These are phyloP conservation scores for Syritta pipiens DNA, from an alignment of 2,888 invertebrate species.

Conservation along the genomic window DNA sequence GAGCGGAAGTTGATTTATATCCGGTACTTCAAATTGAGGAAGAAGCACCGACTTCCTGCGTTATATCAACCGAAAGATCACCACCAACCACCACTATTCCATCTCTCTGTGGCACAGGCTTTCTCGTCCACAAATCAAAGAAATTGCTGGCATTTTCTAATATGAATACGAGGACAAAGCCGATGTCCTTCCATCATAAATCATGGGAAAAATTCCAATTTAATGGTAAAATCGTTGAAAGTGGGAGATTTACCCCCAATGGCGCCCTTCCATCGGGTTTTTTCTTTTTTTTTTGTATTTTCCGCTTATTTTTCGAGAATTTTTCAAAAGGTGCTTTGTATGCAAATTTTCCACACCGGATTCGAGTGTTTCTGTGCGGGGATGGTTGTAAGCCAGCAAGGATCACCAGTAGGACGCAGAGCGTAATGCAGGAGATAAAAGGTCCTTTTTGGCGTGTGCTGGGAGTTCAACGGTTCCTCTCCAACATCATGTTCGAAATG, in stretches of 20 bases:
- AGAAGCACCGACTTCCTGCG: conserved; percentile 30
- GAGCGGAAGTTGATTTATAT: conserved; percentile 65
- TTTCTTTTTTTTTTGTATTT: conserved; percentile 3
- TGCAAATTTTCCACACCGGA: conserved; percentile 61
- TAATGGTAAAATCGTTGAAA: conserved; percentile 62
- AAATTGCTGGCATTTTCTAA: conserved; percentile 61
- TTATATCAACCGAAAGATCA: conserved; percentile 2
- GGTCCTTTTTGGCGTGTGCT: not conserved
- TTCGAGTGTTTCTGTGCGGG: too few relatives aligned
- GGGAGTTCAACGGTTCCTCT: not conserved
- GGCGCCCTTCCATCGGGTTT: not conserved
- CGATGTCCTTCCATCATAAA: conserved; percentile 67
- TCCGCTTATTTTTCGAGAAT: conserved; percentile 63
- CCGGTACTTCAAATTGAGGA: conserved; percentile 26
- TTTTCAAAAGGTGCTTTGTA: conserved; percentile 70
- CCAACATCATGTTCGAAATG: not conserved
- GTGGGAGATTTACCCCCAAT: not conserved
- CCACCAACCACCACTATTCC: not conserved
- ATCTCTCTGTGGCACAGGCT: not conserved
- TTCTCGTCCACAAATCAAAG: conserved; percentile 64
- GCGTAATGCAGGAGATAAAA: not conserved
- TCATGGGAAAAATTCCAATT: conserved; percentile 68
- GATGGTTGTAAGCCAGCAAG: not conserved
- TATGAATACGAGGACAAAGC: conserved; percentile 66
- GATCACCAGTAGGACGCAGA: not conserved